phyloP scores from a whole-genome alignment of 2,888 invertebrate genomes.

The Papilio elwesi region DNA sequence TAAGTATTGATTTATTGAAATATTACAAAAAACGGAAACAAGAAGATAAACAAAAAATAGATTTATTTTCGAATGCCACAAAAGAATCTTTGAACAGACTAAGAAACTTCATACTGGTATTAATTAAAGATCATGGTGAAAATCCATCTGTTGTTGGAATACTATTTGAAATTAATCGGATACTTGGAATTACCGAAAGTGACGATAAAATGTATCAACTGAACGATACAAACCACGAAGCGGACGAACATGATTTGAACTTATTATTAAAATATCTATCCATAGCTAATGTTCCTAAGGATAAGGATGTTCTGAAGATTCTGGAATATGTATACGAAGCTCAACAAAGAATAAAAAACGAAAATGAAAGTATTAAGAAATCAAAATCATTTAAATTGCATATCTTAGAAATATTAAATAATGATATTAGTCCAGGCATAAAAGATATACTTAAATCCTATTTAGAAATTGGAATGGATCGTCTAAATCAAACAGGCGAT shows the following conservation, averaged over 20 bases:
- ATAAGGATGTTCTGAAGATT: neutral
- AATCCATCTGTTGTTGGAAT: slow-evolving; percentile 16
- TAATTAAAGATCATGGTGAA: slow-evolving; percentile 19
- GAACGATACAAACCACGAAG: neutral
- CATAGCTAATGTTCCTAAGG: neutral
- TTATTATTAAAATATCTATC: neutral
- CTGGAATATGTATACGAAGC: slow-evolving; percentile 4
- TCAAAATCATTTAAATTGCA: neutral
- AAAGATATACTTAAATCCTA: slow-evolving; percentile 4
- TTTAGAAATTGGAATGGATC: neutral
- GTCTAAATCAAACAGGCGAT: neutral
- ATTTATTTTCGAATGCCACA: neutral
- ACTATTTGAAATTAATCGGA: slow-evolving; percentile 17
- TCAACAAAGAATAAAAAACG: neutral
- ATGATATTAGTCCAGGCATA: slow-evolving; percentile 2
- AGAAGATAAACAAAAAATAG: neutral
- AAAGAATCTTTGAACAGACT: slow-evolving; percentile 25
- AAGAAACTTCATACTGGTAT: slow-evolving; percentile 23
- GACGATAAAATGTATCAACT: neutral
- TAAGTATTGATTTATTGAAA: slow-evolving; percentile 8
- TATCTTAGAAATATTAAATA: slow-evolving; percentile 12
- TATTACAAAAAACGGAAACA: neutral
- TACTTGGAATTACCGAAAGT: slow-evolving; percentile 14
- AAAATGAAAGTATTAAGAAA: neutral
- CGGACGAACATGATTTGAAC: slow-evolving; percentile 9